Conservation (phyloP, 2,797 vertebrate species). For the Argentina silus region DNA sequence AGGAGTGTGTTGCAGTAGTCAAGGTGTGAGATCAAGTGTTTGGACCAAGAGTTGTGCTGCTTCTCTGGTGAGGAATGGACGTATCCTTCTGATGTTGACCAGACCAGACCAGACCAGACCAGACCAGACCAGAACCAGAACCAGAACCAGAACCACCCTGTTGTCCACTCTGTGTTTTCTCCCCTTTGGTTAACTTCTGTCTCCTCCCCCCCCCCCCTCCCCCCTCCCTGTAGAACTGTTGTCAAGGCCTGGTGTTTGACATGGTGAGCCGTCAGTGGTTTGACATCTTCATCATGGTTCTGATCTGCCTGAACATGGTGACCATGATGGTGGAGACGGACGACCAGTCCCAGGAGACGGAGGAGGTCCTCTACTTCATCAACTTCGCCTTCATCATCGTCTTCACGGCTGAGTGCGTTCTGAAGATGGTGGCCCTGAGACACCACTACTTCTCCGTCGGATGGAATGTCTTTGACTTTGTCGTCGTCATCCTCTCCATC, state of each 20-base stretch:
- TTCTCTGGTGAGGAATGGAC: too few relatives aligned
- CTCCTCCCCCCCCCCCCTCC: neutral
- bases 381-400: conserved; percentile 90
- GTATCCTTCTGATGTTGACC: too few relatives aligned
- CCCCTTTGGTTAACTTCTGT: neutral
- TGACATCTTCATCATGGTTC: conserved; percentile 93
- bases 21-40: too few relatives aligned
- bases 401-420: conserved; percentile 87
- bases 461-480: conserved; percentile 97
- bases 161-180: neutral
- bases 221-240: conserved; percentile 77
- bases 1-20: too few relatives aligned
- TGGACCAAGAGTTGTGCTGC: too few relatives aligned
- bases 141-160: too few relatives aligned
- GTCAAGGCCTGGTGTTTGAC: conserved; percentile 90
- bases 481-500: conserved; percentile 94
- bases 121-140: too few relatives aligned
- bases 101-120: too few relatives aligned
- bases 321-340: conserved; percentile 99
- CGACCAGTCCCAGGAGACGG: conserved; percentile 84
- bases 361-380: conserved; percentile 81
- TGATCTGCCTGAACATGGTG: conserved; percentile 98
- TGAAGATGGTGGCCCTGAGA: conserved; percentile 89
- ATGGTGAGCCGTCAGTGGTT: conserved; percentile 89
- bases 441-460: conserved; percentile 89